Evolutionary conservation across 1,140 invertebrate genomes (phyloP).

Genomic region (Zaprionus ghesquierei): DNA sequence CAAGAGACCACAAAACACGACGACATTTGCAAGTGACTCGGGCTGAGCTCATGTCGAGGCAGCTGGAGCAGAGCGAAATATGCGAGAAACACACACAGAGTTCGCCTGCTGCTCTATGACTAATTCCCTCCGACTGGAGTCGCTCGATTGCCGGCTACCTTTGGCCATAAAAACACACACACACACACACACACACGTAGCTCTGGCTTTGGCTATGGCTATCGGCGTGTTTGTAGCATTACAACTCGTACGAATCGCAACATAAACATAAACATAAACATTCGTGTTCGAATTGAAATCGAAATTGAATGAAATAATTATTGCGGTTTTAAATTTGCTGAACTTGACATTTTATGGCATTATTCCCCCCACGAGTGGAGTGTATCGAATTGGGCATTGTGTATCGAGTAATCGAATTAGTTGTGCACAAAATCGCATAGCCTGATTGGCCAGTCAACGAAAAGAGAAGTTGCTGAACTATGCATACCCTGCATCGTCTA

Average conservation of each 20-base stretch:
- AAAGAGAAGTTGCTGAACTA: neutral
- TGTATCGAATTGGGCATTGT: slow-evolving; percentile 12
- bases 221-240: slow-evolving; percentile 25
- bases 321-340: slow-evolving; percentile 53
- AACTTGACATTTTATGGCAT: slow-evolving; percentile 72
- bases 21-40: slow-evolving; percentile 40
- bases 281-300: slow-evolving; percentile 61
- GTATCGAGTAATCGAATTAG: slow-evolving; percentile 44
- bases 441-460: neutral
- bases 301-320: slow-evolving; percentile 75
- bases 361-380: slow-evolving; percentile 2
- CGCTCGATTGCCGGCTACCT: slow-evolving; percentile 6
- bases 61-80: no score
- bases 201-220: slow-evolving; percentile 5
- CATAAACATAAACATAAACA: slow-evolving; percentile 55
- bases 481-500: no score
- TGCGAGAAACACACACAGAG: slow-evolving; percentile 37
- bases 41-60: slow-evolving; percentile 30
- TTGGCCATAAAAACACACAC: neutral
- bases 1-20: slow-evolving; percentile 32
- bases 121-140: slow-evolving; percentile 41
- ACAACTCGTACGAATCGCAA: slow-evolving; percentile 20
- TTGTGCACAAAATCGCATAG: neutral
- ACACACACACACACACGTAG: neutral
- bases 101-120: slow-evolving; percentile 56